Evolutionary conservation across 2,888 invertebrate species (phyloP), one percentile per base, ranked within the genome.

Genomic region (Drosophila anomelani): DNA sequence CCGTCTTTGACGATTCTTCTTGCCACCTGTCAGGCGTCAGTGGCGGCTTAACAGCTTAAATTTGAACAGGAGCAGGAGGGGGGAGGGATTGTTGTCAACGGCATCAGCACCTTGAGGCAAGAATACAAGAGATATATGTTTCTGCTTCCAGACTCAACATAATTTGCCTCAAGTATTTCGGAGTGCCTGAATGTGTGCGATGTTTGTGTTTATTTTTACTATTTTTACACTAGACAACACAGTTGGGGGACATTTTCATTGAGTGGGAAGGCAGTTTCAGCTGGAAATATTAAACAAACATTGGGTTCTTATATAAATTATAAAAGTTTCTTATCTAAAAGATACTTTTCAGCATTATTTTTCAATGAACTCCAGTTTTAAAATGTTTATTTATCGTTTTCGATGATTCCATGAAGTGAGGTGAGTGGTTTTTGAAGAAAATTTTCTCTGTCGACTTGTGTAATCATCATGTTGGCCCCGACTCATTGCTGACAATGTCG

Each of bases 1-100:
- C 75, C 75, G 61, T 66, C 68, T 77, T 55, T 43, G 47, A 51
- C 46, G 29, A 63, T 56, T 46, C 69, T 76, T 64, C 68, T 63
- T 71, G 78, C 80, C 83, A 85, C 83, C 83, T 84, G 83, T 85
- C 83, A 78, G 81, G 51, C 76, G 79, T 83, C 83, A 82, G 64
- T 60, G 77, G 79, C 76, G 74, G 76, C 82, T 84, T 83, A 84
- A 69, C 73, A 79, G 85, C 82, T 82, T 81, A 81, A 79, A 78
- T 72, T 51, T 51, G 32, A 51, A 51, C 23, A 34, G 41, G 23
- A 53, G 41, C 55, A 20, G 39, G 26, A 13, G 15, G 51, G 0
- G 13, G 17, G 15, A 6, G 32, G 39, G 20, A 3, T 73, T n/a
- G n/a, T 82, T 79, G 81, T 80, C 80, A 66, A 56, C 71, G 69